phyloP scores from a whole-genome alignment of 2,797 vertebrate species.

The Margarornis squamiger region DNA sequence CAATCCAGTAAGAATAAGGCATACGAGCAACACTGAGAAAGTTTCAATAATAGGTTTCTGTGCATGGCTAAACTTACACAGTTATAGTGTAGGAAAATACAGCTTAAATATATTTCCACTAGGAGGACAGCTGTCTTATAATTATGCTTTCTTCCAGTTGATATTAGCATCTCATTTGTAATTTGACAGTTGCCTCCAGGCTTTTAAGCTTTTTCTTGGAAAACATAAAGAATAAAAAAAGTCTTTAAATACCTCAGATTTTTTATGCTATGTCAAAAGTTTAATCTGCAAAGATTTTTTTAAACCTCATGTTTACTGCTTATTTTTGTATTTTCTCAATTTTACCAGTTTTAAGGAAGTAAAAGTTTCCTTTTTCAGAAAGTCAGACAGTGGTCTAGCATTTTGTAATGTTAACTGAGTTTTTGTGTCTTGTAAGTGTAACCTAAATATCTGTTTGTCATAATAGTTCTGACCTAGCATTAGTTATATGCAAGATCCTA shows the following conservation, averaged over 20 bases:
- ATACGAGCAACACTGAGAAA: not conserved
- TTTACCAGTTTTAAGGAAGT: not conserved
- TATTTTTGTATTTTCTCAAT: not conserved
- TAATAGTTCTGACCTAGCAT: not conserved
- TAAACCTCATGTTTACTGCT: not conserved
- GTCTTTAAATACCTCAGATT: not conserved
- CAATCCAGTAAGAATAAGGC: not conserved
- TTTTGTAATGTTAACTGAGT: not conserved
- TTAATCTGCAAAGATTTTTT: not conserved
- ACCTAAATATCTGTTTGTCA: not conserved
- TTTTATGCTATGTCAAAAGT: not conserved
- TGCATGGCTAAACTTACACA: not conserved
- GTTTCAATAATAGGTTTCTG: not conserved
- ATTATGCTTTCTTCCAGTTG: not conserved
- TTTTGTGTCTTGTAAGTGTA: not conserved
- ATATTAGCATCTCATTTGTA: not conserved
- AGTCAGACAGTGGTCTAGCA: not conserved
- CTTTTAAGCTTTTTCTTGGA: not conserved
- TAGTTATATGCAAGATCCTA: not conserved
- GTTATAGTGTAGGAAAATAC: not conserved
- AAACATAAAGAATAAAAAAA: not conserved
- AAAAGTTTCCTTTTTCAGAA: not conserved
- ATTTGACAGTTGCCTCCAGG: not conserved
- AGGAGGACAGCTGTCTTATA: not conserved
- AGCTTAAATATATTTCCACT: not conserved